Conservation (phyloP, 2,113 vertebrate genomes). For the Scalopus aquaticus region DNA sequence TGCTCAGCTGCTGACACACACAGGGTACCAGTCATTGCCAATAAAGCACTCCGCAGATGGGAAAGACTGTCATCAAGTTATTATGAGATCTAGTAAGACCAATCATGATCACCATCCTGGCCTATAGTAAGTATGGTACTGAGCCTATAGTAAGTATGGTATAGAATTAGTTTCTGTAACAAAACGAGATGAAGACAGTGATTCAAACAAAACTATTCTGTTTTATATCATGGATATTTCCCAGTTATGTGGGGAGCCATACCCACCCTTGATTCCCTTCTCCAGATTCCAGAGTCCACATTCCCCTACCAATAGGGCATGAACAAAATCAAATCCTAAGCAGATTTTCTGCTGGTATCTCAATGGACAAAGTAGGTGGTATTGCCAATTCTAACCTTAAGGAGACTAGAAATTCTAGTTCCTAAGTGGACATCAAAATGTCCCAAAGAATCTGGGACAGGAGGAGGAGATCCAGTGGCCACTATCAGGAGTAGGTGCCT, state of each 20-base stretch:
- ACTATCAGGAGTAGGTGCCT: fast-evolving
- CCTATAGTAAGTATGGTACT: neutral
- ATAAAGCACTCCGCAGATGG: neutral
- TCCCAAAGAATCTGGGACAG: neutral
- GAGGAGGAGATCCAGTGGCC: fast-evolving
- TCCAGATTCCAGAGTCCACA: fast-evolving
- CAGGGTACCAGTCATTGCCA: neutral
- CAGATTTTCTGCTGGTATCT: neutral
- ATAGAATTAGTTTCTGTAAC: neutral
- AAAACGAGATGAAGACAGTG: neutral
- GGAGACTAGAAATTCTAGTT: neutral
- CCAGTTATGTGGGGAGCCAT: fast-evolving
- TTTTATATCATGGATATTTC: neutral
- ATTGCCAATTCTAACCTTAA: neutral
- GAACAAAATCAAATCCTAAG: neutral
- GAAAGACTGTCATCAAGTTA: neutral
- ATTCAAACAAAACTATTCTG: neutral
- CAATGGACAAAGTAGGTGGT: neutral
- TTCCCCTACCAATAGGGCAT: neutral
- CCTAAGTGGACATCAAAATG: neutral
- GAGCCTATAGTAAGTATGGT: neutral
- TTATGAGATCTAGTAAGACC: neutral
- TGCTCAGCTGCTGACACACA: neutral
- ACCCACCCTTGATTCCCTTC: no score
- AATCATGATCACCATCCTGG: neutral